These are phyloP conservation scores for Notarius lentiginosus DNA, from an alignment of 2,113 vertebrate genomes.

Conservation along the genomic window DNA sequence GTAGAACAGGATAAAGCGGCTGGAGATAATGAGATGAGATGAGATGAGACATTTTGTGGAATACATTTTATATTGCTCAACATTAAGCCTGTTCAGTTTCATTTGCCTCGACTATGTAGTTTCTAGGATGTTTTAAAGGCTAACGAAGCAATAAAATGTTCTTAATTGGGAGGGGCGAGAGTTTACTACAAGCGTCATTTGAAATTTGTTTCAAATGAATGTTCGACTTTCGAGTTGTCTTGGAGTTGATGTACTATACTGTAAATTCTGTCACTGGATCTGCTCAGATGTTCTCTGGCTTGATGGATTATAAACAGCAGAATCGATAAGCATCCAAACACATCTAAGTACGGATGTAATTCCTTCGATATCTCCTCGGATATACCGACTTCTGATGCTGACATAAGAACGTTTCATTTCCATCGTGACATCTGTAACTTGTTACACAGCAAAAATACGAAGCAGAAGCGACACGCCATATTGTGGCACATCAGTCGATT, in stretches of 20 bases:
- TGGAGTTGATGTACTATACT: neutral
- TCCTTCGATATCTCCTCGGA: conserved; percentile 54
- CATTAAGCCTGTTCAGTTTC: too few relatives aligned
- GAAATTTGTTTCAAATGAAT: neutral
- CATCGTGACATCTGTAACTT: conserved; percentile 29
- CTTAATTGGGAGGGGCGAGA: neutral
- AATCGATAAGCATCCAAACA: conserved; percentile 67
- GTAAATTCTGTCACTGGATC: conserved; percentile 48
- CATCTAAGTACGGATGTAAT: conserved; percentile 47
- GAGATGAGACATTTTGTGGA: too few relatives aligned
- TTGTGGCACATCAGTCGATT: conserved; percentile 50
- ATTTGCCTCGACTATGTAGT: too few relatives aligned
- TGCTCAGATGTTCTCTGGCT: conserved; percentile 66
- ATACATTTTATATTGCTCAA: too few relatives aligned
- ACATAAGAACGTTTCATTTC: conserved; percentile 58
- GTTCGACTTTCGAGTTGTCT: neutral
- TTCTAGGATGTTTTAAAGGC: neutral
- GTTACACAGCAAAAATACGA: conserved; percentile 16
- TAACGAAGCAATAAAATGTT: neutral
- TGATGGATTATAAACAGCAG: conserved; percentile 61
- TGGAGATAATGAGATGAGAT: too few relatives aligned
- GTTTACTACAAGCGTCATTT: neutral
- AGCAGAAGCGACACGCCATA: conserved; percentile 21
- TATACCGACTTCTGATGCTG: conserved; percentile 56
- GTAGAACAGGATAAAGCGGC: too few relatives aligned